Percentiles rank a stretch among this genome's conserved stretches.
Evolutionary conservation across 1,140 invertebrate genomes (phyloP).

Genomic region (Scaptomyza graminum): DNA sequence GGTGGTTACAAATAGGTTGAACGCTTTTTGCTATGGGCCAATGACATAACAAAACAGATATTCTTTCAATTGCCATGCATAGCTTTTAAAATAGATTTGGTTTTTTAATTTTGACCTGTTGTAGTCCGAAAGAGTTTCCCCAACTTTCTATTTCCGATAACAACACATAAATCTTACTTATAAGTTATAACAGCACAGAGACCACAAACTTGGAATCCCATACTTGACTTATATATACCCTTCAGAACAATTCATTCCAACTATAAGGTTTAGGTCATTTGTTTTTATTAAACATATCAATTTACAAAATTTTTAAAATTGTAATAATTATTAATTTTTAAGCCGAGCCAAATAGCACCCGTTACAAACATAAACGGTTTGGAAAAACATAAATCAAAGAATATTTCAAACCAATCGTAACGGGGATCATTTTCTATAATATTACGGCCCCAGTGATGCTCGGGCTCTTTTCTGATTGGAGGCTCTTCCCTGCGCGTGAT

Average conservation of each 20-base stretch:
- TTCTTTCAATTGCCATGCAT: neutral
- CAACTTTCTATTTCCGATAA: neutral
- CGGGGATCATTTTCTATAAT: conserved; percentile 6
- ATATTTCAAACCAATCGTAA: neutral
- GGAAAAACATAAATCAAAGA: neutral
- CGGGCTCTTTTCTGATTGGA: neutral
- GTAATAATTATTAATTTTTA: neutral
- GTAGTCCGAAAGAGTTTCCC: neutral
- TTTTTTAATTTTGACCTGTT: neutral
- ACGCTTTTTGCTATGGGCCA: conserved; percentile 11
- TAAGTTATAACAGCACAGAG: too few relatives aligned
- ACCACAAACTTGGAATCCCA: too few relatives aligned
- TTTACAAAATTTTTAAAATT: neutral
- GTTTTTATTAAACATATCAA: too few relatives aligned
- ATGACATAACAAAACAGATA: neutral
- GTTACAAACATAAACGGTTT: neutral
- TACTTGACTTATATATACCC: neutral
- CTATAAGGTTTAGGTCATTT: too few relatives aligned
- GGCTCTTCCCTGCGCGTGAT: neutral
- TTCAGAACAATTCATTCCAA: too few relatives aligned
- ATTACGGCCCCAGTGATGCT: conserved; percentile 31
- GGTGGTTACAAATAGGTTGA: neutral
- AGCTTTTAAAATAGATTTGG: neutral
- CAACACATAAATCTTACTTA: conserved; percentile 3
- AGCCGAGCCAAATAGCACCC: neutral